These are phyloP conservation scores for Pantala flavescens DNA, from an alignment of 1,140 invertebrate genomes.

Conservation along the genomic window DNA sequence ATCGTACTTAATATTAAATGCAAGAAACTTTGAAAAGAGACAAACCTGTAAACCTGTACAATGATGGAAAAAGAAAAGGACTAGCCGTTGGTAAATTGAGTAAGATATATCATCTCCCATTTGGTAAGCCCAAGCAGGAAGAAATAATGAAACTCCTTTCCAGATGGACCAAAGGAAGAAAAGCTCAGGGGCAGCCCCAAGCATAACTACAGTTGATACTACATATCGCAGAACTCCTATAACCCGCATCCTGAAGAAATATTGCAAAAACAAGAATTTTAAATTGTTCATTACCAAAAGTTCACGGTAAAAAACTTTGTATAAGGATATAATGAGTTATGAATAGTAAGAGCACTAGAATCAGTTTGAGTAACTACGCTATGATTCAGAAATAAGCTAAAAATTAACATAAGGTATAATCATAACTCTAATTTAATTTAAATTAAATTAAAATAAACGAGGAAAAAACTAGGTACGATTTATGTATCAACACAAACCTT, in stretches of 20 bases:
- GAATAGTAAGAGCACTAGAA: too few species aligned
- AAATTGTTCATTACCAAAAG: not conserved
- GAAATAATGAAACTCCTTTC: not conserved
- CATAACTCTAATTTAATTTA: too few species aligned
- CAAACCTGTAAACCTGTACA: conserved; percentile 1
- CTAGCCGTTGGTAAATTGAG: not conserved
- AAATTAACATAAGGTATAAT: too few species aligned
- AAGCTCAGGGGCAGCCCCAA: conserved; percentile 2
- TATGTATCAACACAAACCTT: too few species aligned
- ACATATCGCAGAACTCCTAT: not conserved
- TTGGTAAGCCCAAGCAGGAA: conserved; percentile 11
- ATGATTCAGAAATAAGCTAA: too few species aligned
- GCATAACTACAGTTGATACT: conserved; percentile 5
- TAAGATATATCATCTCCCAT: not conserved
- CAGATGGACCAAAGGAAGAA: conserved; percentile 12
- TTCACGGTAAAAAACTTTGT: too few species aligned
- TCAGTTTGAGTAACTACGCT: too few species aligned
- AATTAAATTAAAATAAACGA: too few species aligned
- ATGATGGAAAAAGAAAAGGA: conserved; percentile 11
- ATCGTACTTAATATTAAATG: not conserved
- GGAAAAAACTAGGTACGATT: too few species aligned
- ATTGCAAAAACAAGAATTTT: too few species aligned
- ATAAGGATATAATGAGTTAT: too few species aligned
- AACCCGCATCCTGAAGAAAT: not conserved
- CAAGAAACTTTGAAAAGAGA: not conserved